These are phyloP conservation scores for Eubucco bourcierii DNA, from an alignment of 2,113 vertebrate species.

Conservation along the genomic window DNA sequence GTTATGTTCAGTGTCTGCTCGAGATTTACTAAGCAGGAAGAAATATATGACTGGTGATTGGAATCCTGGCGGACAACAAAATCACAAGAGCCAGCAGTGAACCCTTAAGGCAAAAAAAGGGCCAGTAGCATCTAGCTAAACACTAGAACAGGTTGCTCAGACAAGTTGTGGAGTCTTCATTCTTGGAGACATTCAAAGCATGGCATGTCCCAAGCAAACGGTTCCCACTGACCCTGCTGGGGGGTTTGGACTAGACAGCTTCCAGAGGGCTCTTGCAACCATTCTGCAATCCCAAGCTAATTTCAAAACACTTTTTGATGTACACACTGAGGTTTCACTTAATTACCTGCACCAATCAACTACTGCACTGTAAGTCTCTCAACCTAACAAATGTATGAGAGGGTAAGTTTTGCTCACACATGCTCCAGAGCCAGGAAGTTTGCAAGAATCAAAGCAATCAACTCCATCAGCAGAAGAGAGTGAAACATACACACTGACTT, in stretches of 20 bases:
- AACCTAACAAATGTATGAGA: not conserved
- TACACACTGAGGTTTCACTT: not conserved
- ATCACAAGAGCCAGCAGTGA: not conserved
- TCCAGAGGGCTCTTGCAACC: not conserved
- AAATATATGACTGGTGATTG: fast-evolving
- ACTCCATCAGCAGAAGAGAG: not conserved
- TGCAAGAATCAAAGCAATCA: not conserved
- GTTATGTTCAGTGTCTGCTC: not conserved
- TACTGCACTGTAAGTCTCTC: not conserved
- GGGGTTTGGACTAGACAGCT: not conserved
- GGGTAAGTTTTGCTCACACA: not conserved
- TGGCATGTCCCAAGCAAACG: not conserved
- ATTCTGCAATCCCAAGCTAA: not conserved
- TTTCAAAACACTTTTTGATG: not conserved
- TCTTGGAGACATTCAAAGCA: not conserved
- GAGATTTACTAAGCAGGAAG: not conserved
- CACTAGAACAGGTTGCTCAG: not conserved
- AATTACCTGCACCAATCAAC: not conserved
- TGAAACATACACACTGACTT: not conserved
- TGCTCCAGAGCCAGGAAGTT: not conserved
- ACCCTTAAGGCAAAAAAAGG: not conserved
- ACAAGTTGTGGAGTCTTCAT: not conserved
- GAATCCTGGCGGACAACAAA: not conserved
- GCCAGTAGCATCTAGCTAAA: not conserved
- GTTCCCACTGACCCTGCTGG: not conserved